Base-by-base conservation (phyloP, 2,888 invertebrate species). In the Lasius platythorax region DNA sequence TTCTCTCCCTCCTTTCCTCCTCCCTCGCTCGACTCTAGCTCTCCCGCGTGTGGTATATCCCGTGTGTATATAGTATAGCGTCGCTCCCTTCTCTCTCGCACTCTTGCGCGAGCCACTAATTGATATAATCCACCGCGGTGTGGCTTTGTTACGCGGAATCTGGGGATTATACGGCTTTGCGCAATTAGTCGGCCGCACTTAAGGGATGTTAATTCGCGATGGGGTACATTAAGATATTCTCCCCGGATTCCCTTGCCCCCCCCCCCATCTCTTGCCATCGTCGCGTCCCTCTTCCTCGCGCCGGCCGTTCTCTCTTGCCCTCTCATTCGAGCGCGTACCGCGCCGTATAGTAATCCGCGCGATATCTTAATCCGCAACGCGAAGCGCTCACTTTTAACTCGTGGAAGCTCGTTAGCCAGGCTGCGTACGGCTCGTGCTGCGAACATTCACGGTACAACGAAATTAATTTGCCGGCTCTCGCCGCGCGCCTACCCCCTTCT, bases 111-210 rank as follows among this genome's bases (percentile, higher is more conserved):
- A 66, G 76, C 78, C 79, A 82, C 83, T 91, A 91, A 90, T 91
- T 89, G 91, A 91, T 87, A 85, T 89, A 87, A 90, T 90, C 89
- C 87, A 87, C 83, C 87, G 85, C 87, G 87, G 86, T 83, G 63
- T 12, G 50, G 89, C 90, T 91, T 86, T 87, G 91, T 91, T 86
- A 85, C 83, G 87, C 70, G 89, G 75, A 83, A 89, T 85, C 86
- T 64, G 43, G 84, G 89, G 87, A 90, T 90, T 91, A 90, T 67
- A 86, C 84, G 86, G 86, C 84, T 86, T 82, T 79, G 70, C 83
- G 89, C 89, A 89, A 90, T 90, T 90, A 89, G 87, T 87, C 87
- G 86, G 33, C 67, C 82, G 53, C 82, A 75, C 78, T 82, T 87
- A 78, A 82, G 87, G 87, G 89, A 86, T 83, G 91, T 87, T 90